phyloP scores from a whole-genome alignment of 2,113 vertebrate species.

The Aphelocoma coerulescens region DNA sequence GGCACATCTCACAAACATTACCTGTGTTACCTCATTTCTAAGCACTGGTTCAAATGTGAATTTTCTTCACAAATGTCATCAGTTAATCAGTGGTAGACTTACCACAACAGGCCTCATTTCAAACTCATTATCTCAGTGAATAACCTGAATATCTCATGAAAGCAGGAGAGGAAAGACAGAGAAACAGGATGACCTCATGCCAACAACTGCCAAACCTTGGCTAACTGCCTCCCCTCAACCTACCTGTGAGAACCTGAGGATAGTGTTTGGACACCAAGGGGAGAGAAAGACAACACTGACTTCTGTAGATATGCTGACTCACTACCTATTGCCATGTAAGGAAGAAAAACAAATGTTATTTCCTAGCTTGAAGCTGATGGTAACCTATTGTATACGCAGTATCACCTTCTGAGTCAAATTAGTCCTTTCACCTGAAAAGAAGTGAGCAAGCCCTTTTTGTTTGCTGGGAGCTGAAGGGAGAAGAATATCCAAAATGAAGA shows the following conservation, averaged over 20 bases:
- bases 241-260: not conserved
- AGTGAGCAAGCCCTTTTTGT: not conserved
- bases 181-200: not conserved
- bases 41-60: rapidly evolving
- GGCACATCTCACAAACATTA: not conserved
- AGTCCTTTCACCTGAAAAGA: not conserved
- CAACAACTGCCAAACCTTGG: not conserved
- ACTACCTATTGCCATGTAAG: not conserved
- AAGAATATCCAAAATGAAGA: not conserved
- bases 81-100: not conserved
- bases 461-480: not conserved
- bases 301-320: not conserved
- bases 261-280: not conserved
- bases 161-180: not conserved
- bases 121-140: not conserved
- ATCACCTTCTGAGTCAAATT: not conserved
- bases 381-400: not conserved
- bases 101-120: not conserved
- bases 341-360: not conserved
- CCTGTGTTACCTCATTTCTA: not conserved
- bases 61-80: not conserved
- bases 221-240: not conserved
- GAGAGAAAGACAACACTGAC: not conserved
- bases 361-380: not conserved
- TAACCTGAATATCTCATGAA: not conserved